Base-by-base conservation (phyloP, 2,888 invertebrate species). In the Hirtodrosophila histrioides region DNA sequence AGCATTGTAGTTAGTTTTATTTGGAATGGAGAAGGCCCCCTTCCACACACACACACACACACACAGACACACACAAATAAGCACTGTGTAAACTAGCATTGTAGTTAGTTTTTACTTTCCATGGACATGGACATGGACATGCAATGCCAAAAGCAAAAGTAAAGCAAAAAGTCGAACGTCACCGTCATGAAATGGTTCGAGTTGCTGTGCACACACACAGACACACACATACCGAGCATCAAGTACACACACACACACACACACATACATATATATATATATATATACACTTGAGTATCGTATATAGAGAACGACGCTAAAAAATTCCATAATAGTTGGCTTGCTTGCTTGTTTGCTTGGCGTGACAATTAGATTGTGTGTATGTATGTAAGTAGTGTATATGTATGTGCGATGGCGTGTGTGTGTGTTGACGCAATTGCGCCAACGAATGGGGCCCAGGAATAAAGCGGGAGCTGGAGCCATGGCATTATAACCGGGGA, bases 251-350 rank as follows among this genome's bases (percentile, higher is more conserved):
- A 36, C 24, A 56, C 12, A 46, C n/a, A 33, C 27, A 23, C 27
- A 31, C 33, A 50, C 49, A 49, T 37, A 12, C 17, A 50, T 24
- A 55, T 31, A 48, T 31, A 60, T 27, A 58, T 31, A 37, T 8
- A 40, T 27, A 46, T 7, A 63, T 27, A 35, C 29, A 41, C 35
- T 24, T 8, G 31, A 31, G 31, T 31, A 31, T 31, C 7, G 9
- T 31, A 31, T 31, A 31, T 31, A 55, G n/a, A 54, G 56, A 68
- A 41, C 74, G 45, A 39, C 66, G 61, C 63, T 67, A 57, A 80
- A 87, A 87, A 86, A 88, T 73, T 79, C 86, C 86, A 86, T 82
- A 82, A 88, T 82, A 82, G 86, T 73, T 75, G 44, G 63, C 57
- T 73, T 65, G 60, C 60, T 68, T 73, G 68, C 60, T 68, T 73